phyloP scores from a whole-genome alignment of 2,113 vertebrate species.

The Perca fluviatilis region DNA sequence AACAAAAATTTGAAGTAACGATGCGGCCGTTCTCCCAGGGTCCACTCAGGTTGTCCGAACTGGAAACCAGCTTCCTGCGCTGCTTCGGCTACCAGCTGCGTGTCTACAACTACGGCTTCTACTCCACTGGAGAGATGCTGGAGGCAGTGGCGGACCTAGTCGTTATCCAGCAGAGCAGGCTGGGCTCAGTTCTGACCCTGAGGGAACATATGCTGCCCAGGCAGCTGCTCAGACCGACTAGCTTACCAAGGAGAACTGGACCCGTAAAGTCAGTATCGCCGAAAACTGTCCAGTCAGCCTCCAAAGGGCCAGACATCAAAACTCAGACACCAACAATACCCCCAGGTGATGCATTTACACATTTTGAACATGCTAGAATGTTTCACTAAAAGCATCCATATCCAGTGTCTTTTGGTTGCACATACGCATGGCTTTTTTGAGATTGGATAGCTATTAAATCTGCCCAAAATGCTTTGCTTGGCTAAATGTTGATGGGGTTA shows the following conservation, averaged over 20 bases:
- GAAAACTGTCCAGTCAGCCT: not conserved
- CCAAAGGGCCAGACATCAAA: not conserved
- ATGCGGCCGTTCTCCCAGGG: constrained; percentile 76
- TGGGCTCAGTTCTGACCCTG: constrained; percentile 88
- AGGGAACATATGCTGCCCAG: constrained; percentile 64
- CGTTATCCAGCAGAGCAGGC: constrained; percentile 82
- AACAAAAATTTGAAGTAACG: constrained; percentile 1
- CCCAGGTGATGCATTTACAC: constrained; percentile 38
- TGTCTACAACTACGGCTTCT: constrained; percentile 88
- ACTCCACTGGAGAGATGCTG: constrained; percentile 88
- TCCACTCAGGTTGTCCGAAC: constrained; percentile 85
- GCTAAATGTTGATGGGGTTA: not conserved
- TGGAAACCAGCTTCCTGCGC: constrained; percentile 84
- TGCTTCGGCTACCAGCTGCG: constrained; percentile 86
- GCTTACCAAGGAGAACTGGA: not conserved
- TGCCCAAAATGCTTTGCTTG: not conserved
- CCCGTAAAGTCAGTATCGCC: not conserved
- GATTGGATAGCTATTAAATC: not conserved
- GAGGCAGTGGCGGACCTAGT: constrained; percentile 84
- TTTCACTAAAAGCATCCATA: not conserved
- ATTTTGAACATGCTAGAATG: not conserved
- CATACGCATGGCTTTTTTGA: not conserved
- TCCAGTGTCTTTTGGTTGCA: not conserved
- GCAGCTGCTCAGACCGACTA: rapidly evolving
- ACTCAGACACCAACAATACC: not conserved